Evolutionary conservation across 2,888 invertebrate genomes (phyloP), one percentile per base, ranked within the genome.

Genomic region (Arrhopalites spinosus): DNA sequence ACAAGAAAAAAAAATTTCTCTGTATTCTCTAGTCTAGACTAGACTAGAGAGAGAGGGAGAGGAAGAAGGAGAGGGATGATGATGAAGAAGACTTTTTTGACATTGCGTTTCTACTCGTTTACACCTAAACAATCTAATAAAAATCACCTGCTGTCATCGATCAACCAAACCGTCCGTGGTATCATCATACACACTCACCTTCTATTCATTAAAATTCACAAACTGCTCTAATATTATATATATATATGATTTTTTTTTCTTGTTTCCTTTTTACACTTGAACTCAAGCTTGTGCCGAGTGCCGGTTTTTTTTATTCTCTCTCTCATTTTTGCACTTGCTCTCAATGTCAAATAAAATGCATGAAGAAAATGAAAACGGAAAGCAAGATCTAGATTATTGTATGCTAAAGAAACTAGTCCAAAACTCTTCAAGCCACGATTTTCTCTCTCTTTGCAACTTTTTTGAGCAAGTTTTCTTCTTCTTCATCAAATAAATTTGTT

Each of bases 341-440:
- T 53, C 36, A 36, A 27, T 61, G 25, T 61, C 17, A 50, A 45
- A 56, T 56, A n/a, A n/a, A 56, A 27, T 61, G 59, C 5, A 36
- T 36, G 36, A 27, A 50, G 23, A 23, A n/a, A 68, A 50, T 27
- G 27, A 68, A 68, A 68, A 68, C 7, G 50, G 68, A 68, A 27
- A 50, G 17, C 23, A 68, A 68, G 50, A 68, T 68, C 50, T 68
- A 68, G 68, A 68, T 45, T 68, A n/a, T n/a, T n/a, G n/a, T n/a
- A 68, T 15, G 27, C 25, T 1, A 47, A 27, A 27, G 25, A 68
- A 68, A 43, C 27, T 68, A 47, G 68, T 27, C 45, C 47, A 50
- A 47, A 25, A n/a, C 56, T n/a, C 23, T 25, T 11, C 50, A 50
- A 50, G 43, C 59, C 23, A 20, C 59, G 23, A 61, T 13, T 13